Base-by-base conservation (phyloP, 2,797 vertebrate species). In the Uromys caudimaculatus region DNA sequence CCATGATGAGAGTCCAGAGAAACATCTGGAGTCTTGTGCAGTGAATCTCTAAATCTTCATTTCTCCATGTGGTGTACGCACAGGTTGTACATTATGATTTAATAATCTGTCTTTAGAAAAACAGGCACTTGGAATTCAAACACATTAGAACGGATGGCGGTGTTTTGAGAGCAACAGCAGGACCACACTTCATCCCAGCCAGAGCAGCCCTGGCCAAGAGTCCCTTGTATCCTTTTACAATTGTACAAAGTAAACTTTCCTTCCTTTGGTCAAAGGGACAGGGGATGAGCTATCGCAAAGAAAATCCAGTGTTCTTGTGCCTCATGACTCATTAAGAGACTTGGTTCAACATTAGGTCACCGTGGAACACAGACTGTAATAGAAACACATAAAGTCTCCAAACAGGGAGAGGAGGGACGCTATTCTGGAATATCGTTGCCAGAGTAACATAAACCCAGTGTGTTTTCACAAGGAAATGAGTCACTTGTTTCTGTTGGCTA, bases 381-480 rank as follows among this genome's bases (percentile, higher is more conserved):
- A 98, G 97, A 97, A 98, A 98, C 98, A 98, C 95, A 98, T 98
- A 97, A 98, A 98, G 97, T 93, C 97, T 98, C 98, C 96, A 91
- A 98, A 97, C n/a, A 11, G 96, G 97, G 98, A 98, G 97, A 91
- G 94, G 96, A 98, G 98, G 98, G 97, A 98, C 69, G 90, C 98
- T 97, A 97, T 98, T 98, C 98, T 98, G 98, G 98, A 99, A 98
- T 98, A 98, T 97, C 54, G 98, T 98, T 99, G 98, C 98, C 98
- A 98, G 98, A 99, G 98, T 98, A 99, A 99, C 98, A 97, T 98
- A 98, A 99, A 98, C 98, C 98, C 98, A 98, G 98, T 97, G 98
- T 99, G 98, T 99, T 99, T 99, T 99, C 98, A 97, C 97, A 98
- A 98, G 99, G 98, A 99, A 99, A 98, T 99, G 98, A 99, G 98